Percentiles rank a stretch among this genome's conserved stretches.
phyloP scores from a whole-genome alignment of 2,888 invertebrate species.

The Brenthis daphne region DNA sequence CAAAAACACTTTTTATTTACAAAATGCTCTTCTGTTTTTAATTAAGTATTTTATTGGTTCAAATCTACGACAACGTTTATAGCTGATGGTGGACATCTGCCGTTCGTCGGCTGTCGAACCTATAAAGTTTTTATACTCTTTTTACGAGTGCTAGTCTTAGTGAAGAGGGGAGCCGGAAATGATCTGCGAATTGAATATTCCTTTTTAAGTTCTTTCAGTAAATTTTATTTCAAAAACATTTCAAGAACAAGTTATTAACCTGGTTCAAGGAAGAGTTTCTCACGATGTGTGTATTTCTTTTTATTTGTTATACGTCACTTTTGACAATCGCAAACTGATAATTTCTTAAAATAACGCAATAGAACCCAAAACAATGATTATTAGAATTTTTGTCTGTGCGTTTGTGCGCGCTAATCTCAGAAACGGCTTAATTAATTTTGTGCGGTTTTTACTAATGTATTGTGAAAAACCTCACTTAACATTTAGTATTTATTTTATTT shows the following conservation, averaged over 20 bases:
- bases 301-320: no score
- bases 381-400: no score
- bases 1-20: not conserved
- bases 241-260: not conserved
- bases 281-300: no score
- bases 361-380: no score
- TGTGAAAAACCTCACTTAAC: no score
- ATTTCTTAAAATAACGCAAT: no score
- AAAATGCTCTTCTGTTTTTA: not conserved
- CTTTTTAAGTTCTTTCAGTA: constrained; percentile 1
- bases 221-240: constrained; percentile 6
- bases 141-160: constrained; percentile 33
- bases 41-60: constrained; percentile 11
- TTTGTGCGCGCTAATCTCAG: no score
- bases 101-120: constrained; percentile 27
- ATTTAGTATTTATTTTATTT: no score
- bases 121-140: constrained; percentile 39
- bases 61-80: constrained; percentile 25
- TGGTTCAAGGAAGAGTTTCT: no score
- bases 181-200: constrained; percentile 32
- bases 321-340: no score
- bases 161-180: constrained; percentile 29
- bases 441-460: no score
- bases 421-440: no score
- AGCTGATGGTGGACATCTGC: constrained; percentile 30